Evolutionary conservation across 2,113 vertebrate genomes (phyloP), one percentile per base, ranked within the genome.

Genomic region (Aldabrachelys gigantea): DNA sequence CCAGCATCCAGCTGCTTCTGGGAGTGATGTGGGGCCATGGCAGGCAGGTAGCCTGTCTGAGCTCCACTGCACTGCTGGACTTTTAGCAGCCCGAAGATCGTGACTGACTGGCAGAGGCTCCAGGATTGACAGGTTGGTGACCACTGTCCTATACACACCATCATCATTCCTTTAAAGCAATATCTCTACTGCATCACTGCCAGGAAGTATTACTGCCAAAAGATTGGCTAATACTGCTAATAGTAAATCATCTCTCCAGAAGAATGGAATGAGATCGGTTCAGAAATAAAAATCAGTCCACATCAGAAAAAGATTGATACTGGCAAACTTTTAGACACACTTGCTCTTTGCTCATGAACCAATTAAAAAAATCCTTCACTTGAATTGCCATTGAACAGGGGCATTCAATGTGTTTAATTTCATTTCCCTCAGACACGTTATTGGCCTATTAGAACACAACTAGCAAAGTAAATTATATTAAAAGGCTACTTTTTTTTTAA

Each of bases 311-410:
- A 14, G 79, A 10, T 69, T 41, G 52, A 82, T 10, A 81, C 31
- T 5, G 87, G 49, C 56, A 89, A 44, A 92, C 91, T 92, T 92
- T 80, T 82, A 69, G 54, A 47, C 3, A 6, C 1, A 0, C 69
- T 92, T 69, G 14, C 82, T 87, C 54, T 62, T 90, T 8, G 1
- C 12, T 91, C 91, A 22, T 2, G 5, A 96, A n/a, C 52, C 80
- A 96, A 94, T 90, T 24, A 94, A 83, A 87, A 59, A 76, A 69
- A 44, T 31, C 52, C 31, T 89, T 96, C 52, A 75, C 56, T 80
- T 84, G 52, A 94, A 96, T 89, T 82, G 85, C 52, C 88, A 57
- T 24, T 25, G 62, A 85, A 79, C 91, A 85, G 31, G 14, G 21
- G 41, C 8, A 12, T 56, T 56, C 21, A 38, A 88, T 85, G 90